Evolutionary conservation across 2,888 invertebrate genomes (phyloP).

Genomic region (Acanthococcus lagerstroemiae): DNA sequence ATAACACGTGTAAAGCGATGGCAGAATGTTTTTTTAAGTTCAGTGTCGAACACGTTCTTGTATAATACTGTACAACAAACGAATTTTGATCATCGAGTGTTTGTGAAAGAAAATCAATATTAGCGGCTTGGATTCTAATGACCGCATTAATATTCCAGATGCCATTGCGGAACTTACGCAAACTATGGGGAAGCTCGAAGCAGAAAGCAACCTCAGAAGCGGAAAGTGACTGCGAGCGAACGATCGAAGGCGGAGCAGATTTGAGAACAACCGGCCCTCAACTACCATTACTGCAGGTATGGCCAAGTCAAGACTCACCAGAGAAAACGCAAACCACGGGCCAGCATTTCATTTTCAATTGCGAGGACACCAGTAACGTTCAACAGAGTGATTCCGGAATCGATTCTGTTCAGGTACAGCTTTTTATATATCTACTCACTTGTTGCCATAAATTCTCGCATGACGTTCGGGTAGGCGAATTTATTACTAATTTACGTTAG

Average conservation of each 20-base stretch:
- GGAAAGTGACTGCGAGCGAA: slow-evolving; percentile 18
- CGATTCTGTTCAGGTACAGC: slow-evolving; percentile 57
- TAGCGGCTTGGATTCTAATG: too few relatives aligned
- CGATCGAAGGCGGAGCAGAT: slow-evolving; percentile 1
- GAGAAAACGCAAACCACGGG: slow-evolving; percentile 54
- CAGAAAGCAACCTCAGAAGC: slow-evolving; percentile 13
- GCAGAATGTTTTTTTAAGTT: too few relatives aligned
- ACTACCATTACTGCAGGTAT: slow-evolving; percentile 48
- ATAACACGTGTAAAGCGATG: too few relatives aligned
- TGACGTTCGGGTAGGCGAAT: too few relatives aligned
- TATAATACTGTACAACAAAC: too few relatives aligned
- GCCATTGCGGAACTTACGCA: slow-evolving; percentile 29
- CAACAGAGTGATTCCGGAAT: slow-evolving; percentile 54
- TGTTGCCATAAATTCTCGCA: too few relatives aligned
- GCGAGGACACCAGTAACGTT: slow-evolving; percentile 39
- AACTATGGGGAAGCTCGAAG: slow-evolving; percentile 25
- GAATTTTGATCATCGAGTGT: too few relatives aligned
- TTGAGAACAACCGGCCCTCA: slow-evolving; percentile 1
- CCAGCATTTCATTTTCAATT: slow-evolving; percentile 55
- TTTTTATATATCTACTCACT: too few relatives aligned
- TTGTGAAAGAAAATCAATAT: too few relatives aligned
- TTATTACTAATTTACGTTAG: too few relatives aligned
- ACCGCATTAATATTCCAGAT: slow-evolving; percentile 27
- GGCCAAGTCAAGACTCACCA: slow-evolving; percentile 62
- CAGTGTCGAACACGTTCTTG: too few relatives aligned